A percentile compares a stretch with the other conserved stretches of the same genome.
Evolutionary conservation across 2,113 vertebrate genomes (phyloP).

Genomic region (Lycaon pictus): DNA sequence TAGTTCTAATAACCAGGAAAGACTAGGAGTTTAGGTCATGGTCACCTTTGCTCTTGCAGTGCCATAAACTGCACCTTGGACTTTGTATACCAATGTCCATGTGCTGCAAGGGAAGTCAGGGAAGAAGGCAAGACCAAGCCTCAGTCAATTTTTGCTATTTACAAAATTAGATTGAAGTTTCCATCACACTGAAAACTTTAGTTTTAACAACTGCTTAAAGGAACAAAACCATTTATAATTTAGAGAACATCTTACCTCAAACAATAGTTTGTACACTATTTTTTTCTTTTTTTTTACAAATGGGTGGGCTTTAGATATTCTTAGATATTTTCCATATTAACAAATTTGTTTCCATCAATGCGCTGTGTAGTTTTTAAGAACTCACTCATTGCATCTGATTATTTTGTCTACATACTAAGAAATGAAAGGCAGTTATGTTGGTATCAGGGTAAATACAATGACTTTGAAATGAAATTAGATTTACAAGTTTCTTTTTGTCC

Average conservation of each 20-base stretch:
- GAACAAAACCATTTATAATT: not conserved
- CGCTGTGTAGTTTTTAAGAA: not conserved
- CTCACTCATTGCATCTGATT: not conserved
- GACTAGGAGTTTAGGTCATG: not conserved
- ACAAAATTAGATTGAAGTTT: not conserved
- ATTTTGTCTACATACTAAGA: not conserved
- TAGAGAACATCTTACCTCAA: not conserved
- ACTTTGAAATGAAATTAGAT: conserved; percentile 17
- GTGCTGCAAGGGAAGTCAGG: not conserved
- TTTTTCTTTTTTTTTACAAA: not conserved
- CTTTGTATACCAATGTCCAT: fast-evolving
- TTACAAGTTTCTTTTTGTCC: not conserved
- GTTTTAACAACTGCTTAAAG: not conserved
- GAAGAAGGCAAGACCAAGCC: not conserved
- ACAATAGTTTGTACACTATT: not conserved
- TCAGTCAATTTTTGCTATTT: not conserved
- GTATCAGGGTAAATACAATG: conserved; percentile 47
- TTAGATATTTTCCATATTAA: not conserved
- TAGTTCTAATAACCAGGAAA: not conserved
- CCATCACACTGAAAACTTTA: not conserved
- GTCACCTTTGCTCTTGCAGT: not conserved
- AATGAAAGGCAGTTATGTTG: not conserved
- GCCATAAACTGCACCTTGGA: not conserved
- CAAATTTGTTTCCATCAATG: not conserved
- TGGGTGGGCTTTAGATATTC: not conserved